phyloP scores from a whole-genome alignment of 1,140 invertebrate genomes.

The Pseudomyrmex gracilis region DNA sequence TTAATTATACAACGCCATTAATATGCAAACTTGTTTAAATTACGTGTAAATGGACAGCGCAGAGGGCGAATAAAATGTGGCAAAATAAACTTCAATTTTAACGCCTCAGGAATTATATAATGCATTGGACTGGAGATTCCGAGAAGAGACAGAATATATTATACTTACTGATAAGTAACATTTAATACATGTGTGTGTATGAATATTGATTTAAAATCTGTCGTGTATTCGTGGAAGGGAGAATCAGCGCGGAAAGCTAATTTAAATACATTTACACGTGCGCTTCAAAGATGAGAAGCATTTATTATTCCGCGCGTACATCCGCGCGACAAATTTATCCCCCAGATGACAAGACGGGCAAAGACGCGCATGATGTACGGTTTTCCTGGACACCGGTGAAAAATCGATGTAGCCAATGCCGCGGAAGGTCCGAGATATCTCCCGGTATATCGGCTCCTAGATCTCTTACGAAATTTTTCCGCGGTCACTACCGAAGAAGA shows the following conservation, averaged over 20 bases:
- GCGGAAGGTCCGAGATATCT: conserved; percentile 30
- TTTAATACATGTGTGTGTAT: too few relatives aligned
- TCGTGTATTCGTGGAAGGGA: not conserved
- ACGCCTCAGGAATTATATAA: too few relatives aligned
- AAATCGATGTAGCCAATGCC: conserved; percentile 52
- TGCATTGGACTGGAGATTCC: too few relatives aligned
- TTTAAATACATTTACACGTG: not conserved
- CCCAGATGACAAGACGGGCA: not conserved
- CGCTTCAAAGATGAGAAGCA: not conserved
- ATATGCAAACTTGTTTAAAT: too few relatives aligned
- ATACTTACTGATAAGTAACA: too few relatives aligned
- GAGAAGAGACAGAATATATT: too few relatives aligned
- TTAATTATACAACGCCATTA: too few relatives aligned
- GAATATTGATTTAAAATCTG: too few relatives aligned
- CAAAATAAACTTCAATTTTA: too few relatives aligned
- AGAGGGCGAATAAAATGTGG: too few relatives aligned
- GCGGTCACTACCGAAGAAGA: conserved; percentile 33
- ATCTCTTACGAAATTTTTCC: conserved; percentile 37
- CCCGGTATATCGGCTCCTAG: conserved; percentile 9
- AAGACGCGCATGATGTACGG: conserved; percentile 33
- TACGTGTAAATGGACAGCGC: too few relatives aligned
- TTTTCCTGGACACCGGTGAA: conserved; percentile 39
- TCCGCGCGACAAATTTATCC: conserved; percentile 24
- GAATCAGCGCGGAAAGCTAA: not conserved
- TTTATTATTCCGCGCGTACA: conserved; percentile 4